These are phyloP conservation scores for Leptobrachium ailaonicum DNA, from an alignment of 2,113 vertebrate genomes.

Conservation along the genomic window DNA sequence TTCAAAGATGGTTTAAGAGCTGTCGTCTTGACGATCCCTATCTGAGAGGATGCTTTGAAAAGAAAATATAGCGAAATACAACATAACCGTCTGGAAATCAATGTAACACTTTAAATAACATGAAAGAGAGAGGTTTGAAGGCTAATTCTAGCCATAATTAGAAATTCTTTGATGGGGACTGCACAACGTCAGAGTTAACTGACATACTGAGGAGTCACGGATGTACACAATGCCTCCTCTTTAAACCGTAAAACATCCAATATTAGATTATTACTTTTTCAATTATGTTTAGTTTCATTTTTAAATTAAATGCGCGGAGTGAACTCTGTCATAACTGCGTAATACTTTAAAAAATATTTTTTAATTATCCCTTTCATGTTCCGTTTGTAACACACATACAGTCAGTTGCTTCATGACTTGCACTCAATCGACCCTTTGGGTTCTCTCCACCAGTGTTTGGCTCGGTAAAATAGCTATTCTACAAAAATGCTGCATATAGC, in stretches of 20 bases:
- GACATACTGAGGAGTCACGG: background rate
- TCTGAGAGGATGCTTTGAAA: no score
- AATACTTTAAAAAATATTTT: constrained; percentile 12
- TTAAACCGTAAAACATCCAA: background rate
- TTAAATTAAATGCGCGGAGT: constrained; percentile 22
- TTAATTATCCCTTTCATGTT: constrained; percentile 24
- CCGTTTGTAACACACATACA: constrained; percentile 13
- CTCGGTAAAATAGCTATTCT: no score
- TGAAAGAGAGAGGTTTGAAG: no score
- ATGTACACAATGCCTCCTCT: background rate
- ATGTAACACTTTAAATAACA: no score
- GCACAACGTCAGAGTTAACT: background rate
- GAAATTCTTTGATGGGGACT: background rate
- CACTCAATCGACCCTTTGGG: no score
- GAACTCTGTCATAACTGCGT: background rate
- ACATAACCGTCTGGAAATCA: no score
- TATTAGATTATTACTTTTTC: constrained; percentile 17
- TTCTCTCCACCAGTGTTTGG: no score
- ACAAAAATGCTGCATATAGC: no score
- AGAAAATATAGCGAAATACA: no score
- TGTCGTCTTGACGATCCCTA: no score
- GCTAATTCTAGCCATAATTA: background rate
- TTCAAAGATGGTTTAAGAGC: no score
- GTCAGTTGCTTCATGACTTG: constrained; percentile 7
- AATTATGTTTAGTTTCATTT: constrained; percentile 14